Conservation (phyloP, 2,113 vertebrate genomes). For the Equus quagga region DNA sequence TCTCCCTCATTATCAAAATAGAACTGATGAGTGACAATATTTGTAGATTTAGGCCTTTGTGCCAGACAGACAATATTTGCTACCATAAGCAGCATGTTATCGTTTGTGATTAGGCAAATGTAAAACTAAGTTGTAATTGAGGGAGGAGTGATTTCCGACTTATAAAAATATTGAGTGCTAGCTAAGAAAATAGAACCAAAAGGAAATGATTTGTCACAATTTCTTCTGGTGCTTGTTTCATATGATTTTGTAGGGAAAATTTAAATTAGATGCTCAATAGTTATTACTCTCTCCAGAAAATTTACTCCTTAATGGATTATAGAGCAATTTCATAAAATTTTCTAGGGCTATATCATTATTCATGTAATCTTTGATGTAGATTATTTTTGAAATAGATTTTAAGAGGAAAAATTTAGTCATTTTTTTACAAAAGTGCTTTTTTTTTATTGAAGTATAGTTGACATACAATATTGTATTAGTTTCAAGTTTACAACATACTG, state of each 20-base stretch:
- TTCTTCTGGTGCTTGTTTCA: constrained; percentile 29
- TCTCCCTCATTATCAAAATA: constrained; percentile 31
- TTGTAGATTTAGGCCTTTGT: background rate
- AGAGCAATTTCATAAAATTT: background rate
- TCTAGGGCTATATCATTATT: background rate
- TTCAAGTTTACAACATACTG: too few species aligned
- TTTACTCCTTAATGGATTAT: background rate
- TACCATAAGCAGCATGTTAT: background rate
- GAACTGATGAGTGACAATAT: background rate
- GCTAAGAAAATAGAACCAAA: background rate
- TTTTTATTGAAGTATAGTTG: too few species aligned
- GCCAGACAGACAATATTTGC: constrained; percentile 16
- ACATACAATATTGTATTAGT: too few species aligned
- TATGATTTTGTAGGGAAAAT: constrained; percentile 40
- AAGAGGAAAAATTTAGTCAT: background rate
- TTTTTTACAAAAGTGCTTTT: constrained; percentile 9
- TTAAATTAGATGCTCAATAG: constrained; percentile 48
- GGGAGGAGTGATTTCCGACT: background rate
- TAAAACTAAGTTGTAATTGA: constrained; percentile 27
- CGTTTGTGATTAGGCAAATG: constrained; percentile 23
- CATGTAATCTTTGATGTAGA: background rate
- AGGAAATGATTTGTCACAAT: background rate
- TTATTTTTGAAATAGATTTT: constrained; percentile 12
- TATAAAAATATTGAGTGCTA: constrained; percentile 4
- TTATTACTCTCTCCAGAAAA: constrained; percentile 13